Percentiles rank a stretch among this genome's conserved stretches.
Evolutionary conservation across 2,797 vertebrate genomes (phyloP).

Genomic region (Smutsia gigantea): DNA sequence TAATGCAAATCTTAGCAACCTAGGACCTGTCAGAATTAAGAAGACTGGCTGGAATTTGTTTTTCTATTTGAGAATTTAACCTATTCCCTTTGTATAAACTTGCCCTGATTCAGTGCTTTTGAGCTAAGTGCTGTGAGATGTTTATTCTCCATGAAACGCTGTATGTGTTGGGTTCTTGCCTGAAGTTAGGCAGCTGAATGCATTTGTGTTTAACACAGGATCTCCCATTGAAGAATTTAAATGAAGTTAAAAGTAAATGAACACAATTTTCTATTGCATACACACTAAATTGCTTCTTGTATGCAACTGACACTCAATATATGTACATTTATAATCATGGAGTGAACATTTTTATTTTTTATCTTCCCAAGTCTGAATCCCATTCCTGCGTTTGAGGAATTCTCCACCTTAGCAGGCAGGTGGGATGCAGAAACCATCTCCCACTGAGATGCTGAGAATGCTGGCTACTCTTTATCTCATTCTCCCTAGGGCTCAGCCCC

Average conservation of each 20-base stretch:
- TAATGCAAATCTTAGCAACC: background rate
- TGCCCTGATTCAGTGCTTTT: background rate
- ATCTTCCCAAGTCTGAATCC: background rate
- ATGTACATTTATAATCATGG: background rate
- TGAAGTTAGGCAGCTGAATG: background rate
- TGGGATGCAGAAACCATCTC: background rate
- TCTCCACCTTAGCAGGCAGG: background rate
- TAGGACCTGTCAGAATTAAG: background rate
- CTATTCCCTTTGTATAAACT: background rate
- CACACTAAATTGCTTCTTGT: background rate
- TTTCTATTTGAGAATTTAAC: background rate
- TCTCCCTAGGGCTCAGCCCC: background rate
- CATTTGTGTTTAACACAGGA: background rate
- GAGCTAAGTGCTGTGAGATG: background rate
- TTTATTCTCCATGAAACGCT: background rate
- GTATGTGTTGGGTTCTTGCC: background rate
- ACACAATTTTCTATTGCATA: background rate
- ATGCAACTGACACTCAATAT: background rate
- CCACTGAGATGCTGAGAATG: background rate
- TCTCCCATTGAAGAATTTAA: background rate
- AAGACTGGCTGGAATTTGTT: background rate
- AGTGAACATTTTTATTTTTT: background rate
- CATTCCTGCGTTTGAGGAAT: background rate
- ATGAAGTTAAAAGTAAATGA: conserved; percentile 26
- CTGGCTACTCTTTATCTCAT: background rate